These are phyloP conservation scores for Drosophila serrata DNA, from an alignment of 1,140 invertebrate genomes.

Conservation along the genomic window DNA sequence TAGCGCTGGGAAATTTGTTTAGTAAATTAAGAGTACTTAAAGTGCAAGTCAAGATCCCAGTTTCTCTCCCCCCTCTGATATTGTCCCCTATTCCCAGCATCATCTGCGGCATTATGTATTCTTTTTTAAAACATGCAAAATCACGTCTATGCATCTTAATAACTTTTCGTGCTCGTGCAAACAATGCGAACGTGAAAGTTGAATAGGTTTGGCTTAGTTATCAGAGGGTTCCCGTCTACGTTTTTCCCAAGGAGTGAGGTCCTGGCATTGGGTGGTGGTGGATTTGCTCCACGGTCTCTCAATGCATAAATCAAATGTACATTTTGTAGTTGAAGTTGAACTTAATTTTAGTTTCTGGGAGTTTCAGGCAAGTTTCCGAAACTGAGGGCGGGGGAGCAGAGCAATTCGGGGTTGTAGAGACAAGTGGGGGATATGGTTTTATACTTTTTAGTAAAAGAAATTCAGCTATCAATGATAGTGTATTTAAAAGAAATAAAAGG, in stretches of 20 bases:
- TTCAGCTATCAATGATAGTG: too few species aligned
- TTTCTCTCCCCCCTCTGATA: conserved; percentile 29
- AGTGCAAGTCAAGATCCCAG: conserved; percentile 42
- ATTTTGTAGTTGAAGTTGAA: conserved; percentile 63
- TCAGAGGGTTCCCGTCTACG: conserved; percentile 36
- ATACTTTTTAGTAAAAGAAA: background rate
- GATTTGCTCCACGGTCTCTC: conserved; percentile 28
- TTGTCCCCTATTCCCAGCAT: conserved; percentile 10
- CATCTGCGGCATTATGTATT: conserved; percentile 47
- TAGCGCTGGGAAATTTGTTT: conserved; percentile 58
- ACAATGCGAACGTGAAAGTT: conserved; percentile 80
- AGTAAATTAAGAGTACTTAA: conserved; percentile 64
- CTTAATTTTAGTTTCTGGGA: conserved; percentile 53
- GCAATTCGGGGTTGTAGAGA: background rate
- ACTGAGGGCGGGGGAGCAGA: background rate
- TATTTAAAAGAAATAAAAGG: background rate
- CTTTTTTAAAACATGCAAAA: conserved; percentile 77
- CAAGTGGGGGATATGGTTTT: background rate
- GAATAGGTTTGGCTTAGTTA: conserved; percentile 74
- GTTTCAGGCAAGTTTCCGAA: conserved; percentile 28
- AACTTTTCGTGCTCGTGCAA: conserved; percentile 79
- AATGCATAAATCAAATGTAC: conserved; percentile 66
- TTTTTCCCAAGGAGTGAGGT: conserved; percentile 28
- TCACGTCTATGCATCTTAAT: conserved; percentile 80
- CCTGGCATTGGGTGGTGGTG: background rate